phyloP scores from a whole-genome alignment of 1,140 invertebrate species.

The Drosophila asahinai region DNA sequence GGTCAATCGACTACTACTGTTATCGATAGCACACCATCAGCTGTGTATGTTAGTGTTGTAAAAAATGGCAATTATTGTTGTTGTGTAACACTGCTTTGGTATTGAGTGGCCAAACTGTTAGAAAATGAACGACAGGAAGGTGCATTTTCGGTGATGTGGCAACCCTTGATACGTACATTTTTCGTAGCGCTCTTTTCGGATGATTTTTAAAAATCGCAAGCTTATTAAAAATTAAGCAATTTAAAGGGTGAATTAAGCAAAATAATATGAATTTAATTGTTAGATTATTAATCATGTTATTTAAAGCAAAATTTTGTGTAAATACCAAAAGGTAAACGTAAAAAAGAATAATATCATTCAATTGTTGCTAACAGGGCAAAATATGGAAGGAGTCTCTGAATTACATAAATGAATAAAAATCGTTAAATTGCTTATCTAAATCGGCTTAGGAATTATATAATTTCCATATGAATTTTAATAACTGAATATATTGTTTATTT shows the following conservation, averaged over 20 bases:
- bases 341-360: too few relatives aligned
- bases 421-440: too few relatives aligned
- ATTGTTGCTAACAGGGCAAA: too few relatives aligned
- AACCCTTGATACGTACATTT: neutral
- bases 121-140: neutral
- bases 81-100: neutral
- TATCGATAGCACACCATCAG: neutral
- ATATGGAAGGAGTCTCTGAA: too few relatives aligned
- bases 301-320: too few relatives aligned
- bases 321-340: too few relatives aligned
- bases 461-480: too few relatives aligned
- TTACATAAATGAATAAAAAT: too few relatives aligned
- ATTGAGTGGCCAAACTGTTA: neutral
- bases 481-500: too few relatives aligned
- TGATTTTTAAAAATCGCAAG: neutral
- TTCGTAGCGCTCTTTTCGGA: neutral
- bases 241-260: neutral
- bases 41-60: constrained; percentile 3
- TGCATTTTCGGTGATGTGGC: neutral
- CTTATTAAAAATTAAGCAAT: neutral
- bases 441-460: too few relatives aligned
- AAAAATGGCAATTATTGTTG: neutral
- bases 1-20: neutral
- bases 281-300: too few relatives aligned
- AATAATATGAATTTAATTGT: neutral